Conservation (phyloP, 2,888 invertebrate genomes). For the Podabrus alpinus region DNA sequence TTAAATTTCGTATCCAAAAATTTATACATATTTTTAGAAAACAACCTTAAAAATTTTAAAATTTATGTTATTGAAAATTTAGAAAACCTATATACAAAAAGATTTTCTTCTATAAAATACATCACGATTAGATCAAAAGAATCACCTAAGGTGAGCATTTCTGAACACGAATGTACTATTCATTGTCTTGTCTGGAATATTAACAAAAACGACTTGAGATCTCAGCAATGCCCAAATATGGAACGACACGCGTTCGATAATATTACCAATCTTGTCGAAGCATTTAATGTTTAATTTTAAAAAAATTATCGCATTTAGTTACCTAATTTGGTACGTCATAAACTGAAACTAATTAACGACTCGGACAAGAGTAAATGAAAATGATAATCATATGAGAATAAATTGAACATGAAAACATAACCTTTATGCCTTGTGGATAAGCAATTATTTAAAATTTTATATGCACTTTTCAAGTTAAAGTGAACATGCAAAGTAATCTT, state of each 20-base stretch:
- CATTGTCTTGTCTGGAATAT: constrained; percentile 34
- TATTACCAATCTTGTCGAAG: constrained; percentile 35
- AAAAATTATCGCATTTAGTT: not conserved
- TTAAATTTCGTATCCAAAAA: too few relatives aligned
- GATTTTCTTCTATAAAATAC: not conserved
- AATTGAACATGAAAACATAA: not conserved
- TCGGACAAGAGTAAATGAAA: not conserved
- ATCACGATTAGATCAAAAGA: constrained; percentile 23
- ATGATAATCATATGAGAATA: not conserved
- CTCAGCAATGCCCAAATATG: constrained; percentile 37
- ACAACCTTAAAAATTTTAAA: not conserved
- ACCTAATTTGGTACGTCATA: not conserved
- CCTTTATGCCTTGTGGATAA: not conserved
- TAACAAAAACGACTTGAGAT: constrained; percentile 34
- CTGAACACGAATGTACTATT: constrained; percentile 27
- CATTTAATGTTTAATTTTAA: not conserved
- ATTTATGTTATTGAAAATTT: too few relatives aligned
- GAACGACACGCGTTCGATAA: constrained; percentile 43
- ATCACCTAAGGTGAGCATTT: constrained; percentile 29
- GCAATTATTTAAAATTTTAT: not conserved
- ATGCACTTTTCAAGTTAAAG: not conserved
- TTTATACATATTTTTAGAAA: not conserved
- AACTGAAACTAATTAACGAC: not conserved
- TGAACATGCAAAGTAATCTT: too few relatives aligned
- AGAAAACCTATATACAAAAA: too few relatives aligned